A percentile compares a stretch with the other conserved stretches of the same genome.
Evolutionary conservation across 2,113 vertebrate species (phyloP).

Genomic region (Archocentrus centrarchus): DNA sequence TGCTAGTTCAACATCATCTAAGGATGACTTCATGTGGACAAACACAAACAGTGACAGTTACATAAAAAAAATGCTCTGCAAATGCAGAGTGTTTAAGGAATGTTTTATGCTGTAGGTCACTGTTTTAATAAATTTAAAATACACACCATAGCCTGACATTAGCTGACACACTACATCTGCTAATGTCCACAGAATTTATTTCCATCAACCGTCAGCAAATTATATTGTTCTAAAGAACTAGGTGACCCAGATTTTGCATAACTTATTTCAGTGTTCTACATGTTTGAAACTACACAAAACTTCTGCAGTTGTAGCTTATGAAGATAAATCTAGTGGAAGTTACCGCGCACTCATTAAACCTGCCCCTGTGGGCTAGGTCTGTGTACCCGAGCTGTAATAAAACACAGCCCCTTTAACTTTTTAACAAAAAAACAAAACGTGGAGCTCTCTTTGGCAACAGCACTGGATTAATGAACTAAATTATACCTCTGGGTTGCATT

Average conservation of each 20-base stretch:
- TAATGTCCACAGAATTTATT: background rate
- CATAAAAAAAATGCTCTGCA: background rate
- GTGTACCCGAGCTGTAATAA: background rate
- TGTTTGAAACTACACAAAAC: background rate
- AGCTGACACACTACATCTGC: background rate
- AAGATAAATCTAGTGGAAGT: background rate
- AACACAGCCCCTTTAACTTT: background rate
- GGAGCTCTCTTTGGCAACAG: background rate
- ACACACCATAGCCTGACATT: background rate
- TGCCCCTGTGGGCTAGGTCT: background rate
- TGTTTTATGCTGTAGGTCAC: background rate
- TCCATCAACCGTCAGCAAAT: background rate
- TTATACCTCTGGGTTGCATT: background rate
- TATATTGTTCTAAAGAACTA: background rate
- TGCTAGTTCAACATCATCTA: background rate
- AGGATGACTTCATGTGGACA: no score
- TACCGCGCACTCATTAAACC: conserved; percentile 6
- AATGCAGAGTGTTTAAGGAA: background rate
- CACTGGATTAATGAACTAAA: background rate
- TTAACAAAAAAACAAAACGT: background rate
- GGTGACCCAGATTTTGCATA: conserved; percentile 1
- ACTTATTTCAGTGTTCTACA: background rate
- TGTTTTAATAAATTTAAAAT: background rate
- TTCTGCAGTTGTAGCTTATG: background rate
- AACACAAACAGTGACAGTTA: no score